Evolutionary conservation across 2,797 vertebrate species (phyloP).

Genomic region (Parotocinclus haroldoi): DNA sequence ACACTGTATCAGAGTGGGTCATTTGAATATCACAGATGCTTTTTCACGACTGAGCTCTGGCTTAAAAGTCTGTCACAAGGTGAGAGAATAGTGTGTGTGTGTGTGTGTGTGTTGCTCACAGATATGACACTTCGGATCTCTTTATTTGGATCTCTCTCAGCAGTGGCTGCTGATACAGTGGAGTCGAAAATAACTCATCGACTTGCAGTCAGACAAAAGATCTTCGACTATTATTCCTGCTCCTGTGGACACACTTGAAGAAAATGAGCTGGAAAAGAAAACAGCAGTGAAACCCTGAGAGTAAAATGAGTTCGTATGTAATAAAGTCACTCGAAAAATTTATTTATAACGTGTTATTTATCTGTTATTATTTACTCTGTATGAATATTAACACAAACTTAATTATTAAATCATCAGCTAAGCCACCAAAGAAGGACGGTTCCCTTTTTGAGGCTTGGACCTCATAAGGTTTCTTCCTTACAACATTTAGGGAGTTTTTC

Average conservation of each 20-base stretch:
- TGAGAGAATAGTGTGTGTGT: not conserved
- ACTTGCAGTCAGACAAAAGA: conserved; percentile 17
- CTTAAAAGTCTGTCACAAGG: not conserved
- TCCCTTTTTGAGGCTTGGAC: too few species aligned
- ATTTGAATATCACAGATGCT: conserved; percentile 13
- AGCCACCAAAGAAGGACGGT: too few species aligned
- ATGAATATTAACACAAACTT: too few species aligned
- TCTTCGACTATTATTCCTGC: not conserved
- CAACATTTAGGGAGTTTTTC: too few species aligned
- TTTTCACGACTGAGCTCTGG: not conserved
- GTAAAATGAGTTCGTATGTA: too few species aligned
- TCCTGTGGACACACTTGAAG: conserved; percentile 3
- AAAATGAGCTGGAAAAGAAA: too few species aligned
- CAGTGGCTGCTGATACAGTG: conserved; percentile 18
- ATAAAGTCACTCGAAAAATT: too few species aligned
- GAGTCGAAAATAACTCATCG: conserved; percentile 30
- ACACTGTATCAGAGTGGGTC: not conserved
- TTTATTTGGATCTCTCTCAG: conserved; percentile 37
- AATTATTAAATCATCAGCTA: too few species aligned
- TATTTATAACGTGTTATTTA: too few species aligned
- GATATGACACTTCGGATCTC: conserved; percentile 31
- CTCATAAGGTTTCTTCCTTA: too few species aligned
- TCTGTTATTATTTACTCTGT: too few species aligned
- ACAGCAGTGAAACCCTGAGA: too few species aligned
- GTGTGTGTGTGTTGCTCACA: conserved; percentile 9